Conservation (phyloP, 2,113 vertebrate genomes). For the Oxyruncus cristatus region DNA sequence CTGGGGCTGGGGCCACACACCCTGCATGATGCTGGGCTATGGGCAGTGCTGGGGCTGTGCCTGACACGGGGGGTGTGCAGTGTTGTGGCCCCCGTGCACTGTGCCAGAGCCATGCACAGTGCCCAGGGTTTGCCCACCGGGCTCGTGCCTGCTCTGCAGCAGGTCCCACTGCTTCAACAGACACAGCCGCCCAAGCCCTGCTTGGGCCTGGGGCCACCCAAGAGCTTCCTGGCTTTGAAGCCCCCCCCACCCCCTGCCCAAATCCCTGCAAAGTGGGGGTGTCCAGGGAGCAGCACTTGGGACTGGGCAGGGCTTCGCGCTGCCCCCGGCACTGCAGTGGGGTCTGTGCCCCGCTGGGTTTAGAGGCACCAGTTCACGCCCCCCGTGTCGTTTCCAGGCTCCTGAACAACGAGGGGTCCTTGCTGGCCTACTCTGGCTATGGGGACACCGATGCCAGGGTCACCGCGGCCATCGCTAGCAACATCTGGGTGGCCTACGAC, state of each 20-base stretch:
- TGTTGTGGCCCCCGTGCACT: neutral
- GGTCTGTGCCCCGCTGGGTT: neutral
- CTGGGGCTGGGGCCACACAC: fast-evolving
- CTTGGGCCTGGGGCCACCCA: fast-evolving
- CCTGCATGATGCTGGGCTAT: neutral
- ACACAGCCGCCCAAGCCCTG: too few relatives aligned
- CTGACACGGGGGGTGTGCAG: fast-evolving
- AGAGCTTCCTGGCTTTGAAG: neutral
- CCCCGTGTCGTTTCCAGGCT: neutral
- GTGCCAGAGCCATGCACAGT: too few relatives aligned
- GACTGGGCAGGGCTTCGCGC: neutral
- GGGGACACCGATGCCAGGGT: constrained; percentile 96
- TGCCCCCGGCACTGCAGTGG: neutral
- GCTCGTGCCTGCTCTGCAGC: neutral
- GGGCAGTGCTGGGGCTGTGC: neutral
- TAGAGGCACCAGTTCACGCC: neutral
- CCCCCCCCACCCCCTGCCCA: neutral
- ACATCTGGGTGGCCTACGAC: constrained; percentile 98
- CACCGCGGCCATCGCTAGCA: constrained; percentile 95
- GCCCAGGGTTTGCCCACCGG: neutral
- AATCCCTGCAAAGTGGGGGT: too few relatives aligned
- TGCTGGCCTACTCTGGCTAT: constrained; percentile 95
- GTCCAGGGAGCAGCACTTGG: neutral
- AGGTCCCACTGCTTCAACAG: neutral
- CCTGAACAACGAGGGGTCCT: constrained; percentile 94